Evolutionary conservation across 1,140 invertebrate genomes (phyloP), one percentile per base, ranked within the genome.

Genomic region (Aphaenogaster rudis): DNA sequence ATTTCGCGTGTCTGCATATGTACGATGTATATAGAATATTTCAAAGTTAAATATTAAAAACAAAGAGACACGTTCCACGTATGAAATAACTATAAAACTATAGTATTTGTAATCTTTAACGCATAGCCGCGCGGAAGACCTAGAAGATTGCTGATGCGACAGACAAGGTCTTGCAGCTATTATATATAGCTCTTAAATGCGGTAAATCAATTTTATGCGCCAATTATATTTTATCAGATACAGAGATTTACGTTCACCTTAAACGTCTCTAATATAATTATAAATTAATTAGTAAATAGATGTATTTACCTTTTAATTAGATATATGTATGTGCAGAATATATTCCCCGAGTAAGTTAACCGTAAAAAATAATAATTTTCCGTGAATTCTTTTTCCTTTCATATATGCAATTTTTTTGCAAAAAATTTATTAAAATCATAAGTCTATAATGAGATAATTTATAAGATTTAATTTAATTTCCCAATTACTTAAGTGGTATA

Each of bases 101-200:
- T 0, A 42, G 5, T 66, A 9, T 61, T 45, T 59, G 15, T 28
- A 39, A 61, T 77, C 54, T 59, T 28, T 9, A 45, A 77, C 9
- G 3, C 5, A 39, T 3, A 28, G 36, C 2, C 21, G 28, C 28
- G 28, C 28, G 45, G n/a, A 77, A 77, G 54, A 77, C 54, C 5
- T 77, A 77, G n/a, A 77, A 77, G 39, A 42, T 77, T n/a, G 8
- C 4, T 61, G 21, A 59, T 61, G 39, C 54, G 21, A 76, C n/a
- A 57, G 6, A 8, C 28, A 54, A 76, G 28, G 50, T 80, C n/a
- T 66, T 21, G 5, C 76, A 36, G 21, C 28, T 66, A 79, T 48
- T 57, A 48, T n/a, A 45, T 36, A 33, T 36, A 52, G 45, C 36
- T 76, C 21, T 33, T 66, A 66, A 11, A 54, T 45, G 9, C 4